Evolutionary conservation across 2,888 invertebrate genomes (phyloP), one percentile per base, ranked within the genome.

Genomic region (Drosophila recens): DNA sequence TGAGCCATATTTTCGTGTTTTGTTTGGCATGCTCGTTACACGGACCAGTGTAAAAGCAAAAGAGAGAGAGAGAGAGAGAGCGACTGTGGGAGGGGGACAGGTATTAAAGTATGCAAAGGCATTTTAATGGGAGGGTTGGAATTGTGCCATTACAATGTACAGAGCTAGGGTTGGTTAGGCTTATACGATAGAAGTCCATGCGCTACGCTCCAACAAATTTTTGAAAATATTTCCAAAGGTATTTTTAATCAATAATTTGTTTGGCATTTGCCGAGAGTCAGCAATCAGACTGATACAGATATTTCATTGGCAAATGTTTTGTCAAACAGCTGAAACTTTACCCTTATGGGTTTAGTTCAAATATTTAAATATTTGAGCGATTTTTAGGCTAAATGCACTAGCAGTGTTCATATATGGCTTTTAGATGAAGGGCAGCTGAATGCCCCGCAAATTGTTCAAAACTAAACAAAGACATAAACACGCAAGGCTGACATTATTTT

Each of bases 381-480:
- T 40, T 53, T 15, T 11, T 6, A n/a, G 11, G n/a, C 33, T 36
- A 4, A 5, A 3, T 23, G 15, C 6, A 27, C 1, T 0, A 5
- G 27, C 27, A 5, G 11, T 52, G 30, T 36, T 11, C 46, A 20
- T 36, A n/a, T 38, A 11, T 30, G 5, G 56, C 23, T 34, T 6
- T 13, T 5, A 30, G 20, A 36, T 36, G 27, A 20, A 61, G 57
- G 58, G 54, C 13, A 17, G 33, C 34, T 33, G 45, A 52, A 48
- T 67, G 70, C 59, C 42, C 43, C 13, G 66, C 43, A 74, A 76
- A 80, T 79, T 67, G 71, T 59, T 73, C 6, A 64, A 61, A 71
- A 65, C 87, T 90, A 90, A 90, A 91, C 90, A 91, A 89, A 91
- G 91, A 89, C 88, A 91, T 91, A 89, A 91, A 91, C 91, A 91